Percentiles rank a stretch among this genome's conserved stretches.
Evolutionary conservation across 92 coral and sea anemone species (phyloP).

Genomic region (Umimayanthus chanpuru): DNA sequence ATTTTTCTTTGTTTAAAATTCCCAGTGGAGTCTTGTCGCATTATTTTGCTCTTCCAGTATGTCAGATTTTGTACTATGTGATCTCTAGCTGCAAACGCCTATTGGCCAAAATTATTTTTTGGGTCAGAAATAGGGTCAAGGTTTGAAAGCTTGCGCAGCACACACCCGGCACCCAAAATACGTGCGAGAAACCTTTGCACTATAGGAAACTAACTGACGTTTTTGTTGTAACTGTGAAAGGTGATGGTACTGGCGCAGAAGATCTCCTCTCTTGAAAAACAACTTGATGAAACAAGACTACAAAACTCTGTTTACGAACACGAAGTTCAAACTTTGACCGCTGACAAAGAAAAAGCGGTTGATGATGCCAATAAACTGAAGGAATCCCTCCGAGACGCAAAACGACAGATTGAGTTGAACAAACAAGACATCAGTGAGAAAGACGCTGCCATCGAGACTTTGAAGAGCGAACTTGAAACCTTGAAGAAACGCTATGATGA

Average conservation of each 20-base stretch:
- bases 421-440: conserved; percentile 76
- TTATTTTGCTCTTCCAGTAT: no score
- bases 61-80: no score
- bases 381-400: conserved; percentile 70
- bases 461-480: conserved; percentile 68
- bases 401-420: conserved; percentile 68
- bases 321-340: conserved; percentile 71
- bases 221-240: background rate
- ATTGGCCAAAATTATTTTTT: no score
- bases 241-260: conserved; percentile 76
- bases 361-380: conserved; percentile 66
- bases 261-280: conserved; percentile 78
- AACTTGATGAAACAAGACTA: conserved; percentile 70
- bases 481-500: conserved; percentile 70
- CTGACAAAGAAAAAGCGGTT: conserved; percentile 60
- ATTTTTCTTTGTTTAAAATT: no score
- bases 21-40: no score
- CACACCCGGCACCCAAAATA: no score
- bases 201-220: no score
- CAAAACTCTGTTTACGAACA: conserved; percentile 75
- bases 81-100: no score
- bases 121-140: no score
- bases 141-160: no score
- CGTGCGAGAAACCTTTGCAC: no score
- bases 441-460: conserved; percentile 68